A percentile compares a stretch with the other conserved stretches of the same genome.
phyloP scores from a whole-genome alignment of 2,888 invertebrate genomes.

The Chrysodeixis includens region DNA sequence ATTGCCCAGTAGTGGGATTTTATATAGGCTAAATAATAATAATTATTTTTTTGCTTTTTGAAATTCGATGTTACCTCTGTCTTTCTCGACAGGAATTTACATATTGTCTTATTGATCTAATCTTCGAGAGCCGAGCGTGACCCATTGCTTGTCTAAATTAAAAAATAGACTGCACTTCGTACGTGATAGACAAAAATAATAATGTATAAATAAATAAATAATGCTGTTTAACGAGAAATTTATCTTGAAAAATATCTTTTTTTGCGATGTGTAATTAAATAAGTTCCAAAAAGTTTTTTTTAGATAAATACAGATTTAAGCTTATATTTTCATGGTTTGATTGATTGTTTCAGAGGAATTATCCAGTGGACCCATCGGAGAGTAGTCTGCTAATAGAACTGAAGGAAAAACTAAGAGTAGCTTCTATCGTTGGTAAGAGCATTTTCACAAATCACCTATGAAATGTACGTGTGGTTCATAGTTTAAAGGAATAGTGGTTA shows the following conservation, averaged over 20 bases:
- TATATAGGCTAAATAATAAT: too few relatives aligned
- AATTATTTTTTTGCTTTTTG: too few relatives aligned
- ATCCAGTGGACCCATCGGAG: constrained; percentile 68
- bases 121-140: background rate
- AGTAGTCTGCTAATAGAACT: constrained; percentile 65
- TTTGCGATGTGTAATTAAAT: too few relatives aligned
- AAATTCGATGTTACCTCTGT: too few relatives aligned
- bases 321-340: too few relatives aligned
- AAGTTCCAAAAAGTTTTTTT: too few relatives aligned
- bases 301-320: too few relatives aligned
- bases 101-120: background rate
- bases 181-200: background rate
- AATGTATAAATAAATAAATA: background rate
- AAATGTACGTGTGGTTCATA: too few relatives aligned
- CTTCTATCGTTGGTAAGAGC: constrained; percentile 66
- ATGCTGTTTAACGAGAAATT: background rate
- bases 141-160: background rate
- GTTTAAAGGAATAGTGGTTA: too few relatives aligned
- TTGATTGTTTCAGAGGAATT: constrained; percentile 66
- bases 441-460: background rate
- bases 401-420: constrained; percentile 69
- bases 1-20: too few relatives aligned
- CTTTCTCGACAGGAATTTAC: too few relatives aligned
- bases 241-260: too few relatives aligned
- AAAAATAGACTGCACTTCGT: background rate